phyloP scores from a whole-genome alignment of 1,140 invertebrate genomes.

The Pseudomyrmex sp. region DNA sequence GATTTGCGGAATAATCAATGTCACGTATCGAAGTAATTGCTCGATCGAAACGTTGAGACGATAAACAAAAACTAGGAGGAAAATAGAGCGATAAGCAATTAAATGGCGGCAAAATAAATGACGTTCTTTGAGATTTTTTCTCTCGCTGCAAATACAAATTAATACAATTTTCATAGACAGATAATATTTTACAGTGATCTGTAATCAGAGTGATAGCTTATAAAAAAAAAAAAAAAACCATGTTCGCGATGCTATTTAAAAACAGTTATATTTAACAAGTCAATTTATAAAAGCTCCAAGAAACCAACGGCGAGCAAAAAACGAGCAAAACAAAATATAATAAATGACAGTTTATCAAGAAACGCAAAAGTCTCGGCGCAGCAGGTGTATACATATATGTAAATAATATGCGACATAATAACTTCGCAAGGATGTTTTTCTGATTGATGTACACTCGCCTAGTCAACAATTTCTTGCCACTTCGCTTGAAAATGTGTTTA shows the following conservation, averaged over 20 bases:
- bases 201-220: too few relatives aligned
- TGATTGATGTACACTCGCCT: neutral
- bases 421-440: neutral
- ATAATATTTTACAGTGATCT: too few relatives aligned
- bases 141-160: too few relatives aligned
- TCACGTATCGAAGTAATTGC: too few relatives aligned
- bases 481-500: conserved; percentile 5
- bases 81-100: too few relatives aligned
- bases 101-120: too few relatives aligned
- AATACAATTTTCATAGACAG: too few relatives aligned
- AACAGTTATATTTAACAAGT: neutral
- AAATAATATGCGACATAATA: neutral
- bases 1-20: neutral
- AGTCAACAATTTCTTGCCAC: conserved; percentile 23
- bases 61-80: too few relatives aligned
- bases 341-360: neutral
- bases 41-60: too few relatives aligned
- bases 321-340: neutral
- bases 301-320: neutral
- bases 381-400: neutral
- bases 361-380: neutral
- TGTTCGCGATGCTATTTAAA: conserved; percentile 3
- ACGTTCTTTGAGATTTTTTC: too few relatives aligned
- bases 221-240: neutral
- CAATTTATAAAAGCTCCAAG: neutral